Evolutionary conservation across 1,140 invertebrate genomes (phyloP), one percentile per base, ranked within the genome.

Genomic region (Ptiloglossa arizonensis): DNA sequence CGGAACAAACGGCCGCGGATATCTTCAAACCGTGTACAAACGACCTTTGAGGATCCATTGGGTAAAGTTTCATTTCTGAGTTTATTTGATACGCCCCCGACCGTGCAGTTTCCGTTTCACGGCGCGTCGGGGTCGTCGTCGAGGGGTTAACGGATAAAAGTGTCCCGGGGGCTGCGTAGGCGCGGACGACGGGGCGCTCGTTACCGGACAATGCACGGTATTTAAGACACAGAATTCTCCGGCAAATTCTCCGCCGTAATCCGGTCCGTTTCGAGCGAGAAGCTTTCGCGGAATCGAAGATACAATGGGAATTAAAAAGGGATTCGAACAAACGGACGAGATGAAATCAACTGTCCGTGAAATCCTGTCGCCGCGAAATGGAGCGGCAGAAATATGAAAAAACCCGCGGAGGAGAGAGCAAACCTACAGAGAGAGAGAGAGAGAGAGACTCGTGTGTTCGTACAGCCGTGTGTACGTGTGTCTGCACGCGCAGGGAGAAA

Each of bases 351-450:
- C 75, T 70, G 68, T 50, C 67, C 68, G 67, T 77, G 38, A 77
- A 77, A 77, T 77, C 67, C 74, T 77, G 74, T 77, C 74, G 67
- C 70, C 70, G 59, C 60, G 77, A 79, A 79, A 74, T 79, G 54
- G 70, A 38, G 32, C 71, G 71, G 71, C 54, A 79, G 46, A 74
- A 79, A 79, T 73, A 74, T 74, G 77, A 67, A 74, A 69, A 74
- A 74, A 67, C 9, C 35, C 38, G 59, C 19, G 29, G 52, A 66
- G 24, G 35, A 64, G 29, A 63, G 59, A 59, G 48, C n/a, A 56
- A 44, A 22, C 29, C n/a, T n/a, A n/a, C n/a, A n/a, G n/a, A n/a
- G n/a, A n/a, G n/a, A n/a, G n/a, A n/a, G n/a, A n/a, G n/a, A 9
- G 13, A 71, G 38, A 63, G 56, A 44, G 24, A 41, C 19, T 56